Base-by-base conservation (phyloP, 2,797 vertebrate species). In the Jordanella pulchra region DNA sequence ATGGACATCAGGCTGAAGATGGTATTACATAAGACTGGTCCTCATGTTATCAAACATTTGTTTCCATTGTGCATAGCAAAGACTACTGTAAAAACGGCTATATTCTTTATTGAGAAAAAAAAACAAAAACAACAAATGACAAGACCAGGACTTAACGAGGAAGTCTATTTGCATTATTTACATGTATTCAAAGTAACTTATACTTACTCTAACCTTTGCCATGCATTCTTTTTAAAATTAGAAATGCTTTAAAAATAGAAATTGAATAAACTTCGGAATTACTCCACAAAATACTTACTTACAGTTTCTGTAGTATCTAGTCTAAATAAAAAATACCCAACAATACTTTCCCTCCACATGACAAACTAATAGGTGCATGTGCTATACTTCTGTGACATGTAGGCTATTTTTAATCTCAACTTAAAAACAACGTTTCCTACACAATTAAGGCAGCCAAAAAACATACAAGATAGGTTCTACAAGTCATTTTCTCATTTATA, bases 111-210 rank as follows among this genome's bases (percentile, higher is more conserved):
- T 67, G 58, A 55, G 23, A 23, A 66, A 30, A 11, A 77, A 75
- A n/a, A n/a, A n/a, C n/a, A n/a, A n/a, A n/a, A n/a, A n/a, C n/a
- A n/a, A 68, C 67, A 79, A 47, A 63, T 42, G 32, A 7, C 25
- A 53, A 48, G 23, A 14, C 58, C 50, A 65, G 73, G 78, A 61
- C 25, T 28, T 71, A 77, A 50, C 65, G 65, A 47, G 47, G 55
- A 28, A 70, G 56, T 73, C 50, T 0, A 47, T 65, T 70, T 4
- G 53, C 32, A 63, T 77, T 0, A 76, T 90, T 93, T 91, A 13
- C 87, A 91, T 92, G 54, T 72, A 91, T 83, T 87, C 81, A 91
- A 91, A 92, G 73, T 58, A 71, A 63, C 47, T 71, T 79, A 58
- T 84, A 83, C 63, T 73, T 67, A 69, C 56, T 72, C 80, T 80